Evolutionary conservation across 2,888 invertebrate species (phyloP), one percentile per base, ranked within the genome.

Genomic region (Spilarctia lutea): DNA sequence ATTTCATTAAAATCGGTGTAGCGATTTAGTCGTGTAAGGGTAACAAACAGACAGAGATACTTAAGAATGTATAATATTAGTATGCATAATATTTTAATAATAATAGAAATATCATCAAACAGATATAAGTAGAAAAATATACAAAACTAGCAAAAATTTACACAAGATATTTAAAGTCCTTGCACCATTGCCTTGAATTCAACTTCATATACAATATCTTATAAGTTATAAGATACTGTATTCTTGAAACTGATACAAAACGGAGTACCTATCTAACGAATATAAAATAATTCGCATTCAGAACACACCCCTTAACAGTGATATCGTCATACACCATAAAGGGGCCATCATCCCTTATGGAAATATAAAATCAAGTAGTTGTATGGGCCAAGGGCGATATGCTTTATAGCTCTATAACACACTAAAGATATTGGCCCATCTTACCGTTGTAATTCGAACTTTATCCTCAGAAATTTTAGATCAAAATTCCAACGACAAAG

Each of bases 311-410:
- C 84, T 86, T 85, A 85, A 79, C 75, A 78, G 72, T 77, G 73
- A 79, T 76, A 83, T 79, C 80, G 80, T 70, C 80, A 79, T 81
- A 75, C 72, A 68, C 79, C 82, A 81, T 87, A 85, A 87, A 86
- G 78, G 75, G 72, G 33, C 74, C 68, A 80, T 78, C 79, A 81
- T 82, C 81, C 81, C 83, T 84, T 85, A 84, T 83, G 83, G 80
- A 83, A 81, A 85, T 84, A 87, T 85, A 85, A 86, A 86, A 86
- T 84, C 86, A 83, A 79, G 86, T 82, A 82, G 84, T 80, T 81
- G 63, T 74, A 75, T 76, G 72, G 81, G 81, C 80, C 81, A 83
- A 83, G 80, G 81, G 74, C 80, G 71, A 75, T 81, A 75, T 79
- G 82, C 76, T 87, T 87, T 88, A 88, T 78, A 75, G 74, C 85